These are phyloP conservation scores for Magallana ariakensis DNA, from an alignment of 1,140 invertebrate species.

Conservation along the genomic window DNA sequence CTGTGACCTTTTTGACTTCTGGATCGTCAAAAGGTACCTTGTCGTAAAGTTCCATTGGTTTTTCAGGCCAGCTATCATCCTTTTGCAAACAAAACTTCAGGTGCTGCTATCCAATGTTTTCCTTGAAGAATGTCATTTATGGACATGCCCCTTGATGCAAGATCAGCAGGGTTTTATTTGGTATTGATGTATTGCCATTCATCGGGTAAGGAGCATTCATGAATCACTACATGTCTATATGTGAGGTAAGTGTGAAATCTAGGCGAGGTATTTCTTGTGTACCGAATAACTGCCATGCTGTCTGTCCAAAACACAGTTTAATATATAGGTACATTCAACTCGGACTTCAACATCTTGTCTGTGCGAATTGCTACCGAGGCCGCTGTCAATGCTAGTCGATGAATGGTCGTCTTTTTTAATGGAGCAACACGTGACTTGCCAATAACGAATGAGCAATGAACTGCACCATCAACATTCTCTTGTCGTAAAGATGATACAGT, in stretches of 20 bases:
- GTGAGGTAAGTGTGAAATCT: constrained; percentile 62
- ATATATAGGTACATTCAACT: constrained; percentile 51
- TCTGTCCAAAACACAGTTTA: constrained; percentile 59
- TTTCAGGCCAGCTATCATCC: not conserved
- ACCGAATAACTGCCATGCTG: constrained; percentile 55
- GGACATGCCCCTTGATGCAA: constrained; percentile 58
- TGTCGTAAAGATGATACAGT: constrained; percentile 66
- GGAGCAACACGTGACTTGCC: constrained; percentile 65
- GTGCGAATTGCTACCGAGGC: constrained; percentile 67
- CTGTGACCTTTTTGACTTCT: constrained; percentile 33
- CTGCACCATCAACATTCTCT: constrained; percentile 1
- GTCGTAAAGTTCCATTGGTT: not conserved
- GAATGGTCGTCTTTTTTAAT: constrained; percentile 53
- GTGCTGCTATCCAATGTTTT: constrained; percentile 43
- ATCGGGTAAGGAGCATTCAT: constrained; percentile 29
- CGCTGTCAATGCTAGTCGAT: constrained; percentile 52
- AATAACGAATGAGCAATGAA: constrained; percentile 64
- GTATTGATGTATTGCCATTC: constrained; percentile 56
- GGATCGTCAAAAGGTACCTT: constrained; percentile 23
- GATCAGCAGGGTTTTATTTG: constrained; percentile 60
- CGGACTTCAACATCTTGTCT: constrained; percentile 43
- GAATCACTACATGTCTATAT: constrained; percentile 58
- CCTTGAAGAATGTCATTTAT: not conserved
- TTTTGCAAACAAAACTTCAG: constrained; percentile 9
- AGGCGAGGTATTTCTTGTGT: constrained; percentile 53